Base-by-base conservation (phyloP, 1,140 invertebrate genomes). In the Platorchestia sp. region DNA sequence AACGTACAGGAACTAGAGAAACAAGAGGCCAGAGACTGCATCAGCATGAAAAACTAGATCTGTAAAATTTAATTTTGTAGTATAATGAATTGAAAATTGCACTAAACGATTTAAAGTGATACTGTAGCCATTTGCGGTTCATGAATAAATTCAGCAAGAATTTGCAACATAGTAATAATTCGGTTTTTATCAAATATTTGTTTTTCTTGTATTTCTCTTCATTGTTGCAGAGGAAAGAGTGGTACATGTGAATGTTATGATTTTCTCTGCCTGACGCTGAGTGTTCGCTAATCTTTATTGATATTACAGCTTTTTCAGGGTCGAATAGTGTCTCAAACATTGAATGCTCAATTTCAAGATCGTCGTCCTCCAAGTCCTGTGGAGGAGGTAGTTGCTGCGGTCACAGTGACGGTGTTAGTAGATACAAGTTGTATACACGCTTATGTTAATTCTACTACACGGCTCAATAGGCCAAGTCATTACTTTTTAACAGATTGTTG, bases 231-330 rank as follows among this genome's bases (percentile, higher is more conserved):
- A 75, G 27, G 3, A 36, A 36, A 27, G 36, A 75, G 14, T 22
- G 59, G 27, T 3, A 75, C 59, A 19, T 89, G 91, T 93, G 43
- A 44, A 47, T 40, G 40, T 7, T 47, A 40, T 7, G 91, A 93
- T 47, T 93, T 14, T 19, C 91, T 93, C 14, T 19, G 44, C 43
- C 89, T 44, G 10, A 7, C 44, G 7, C 43, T 91, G 89, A 91
- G 89, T 93, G 91, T 10, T 19, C 91, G 27, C 41, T 47, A 44
- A 93, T 93, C 91, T 44, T 44, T 47, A 93, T 93, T 93, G 45
- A 93, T 93, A 93, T 93, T 93, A 44, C 19, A 6, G 45, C 45
- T 47, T 47, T 93, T 40, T 93, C 36, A 16, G 91, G 45, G 0
- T 27, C 43, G 27, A 89, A 41, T 44, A 3, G n/a, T 43, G 41